Base-by-base conservation (phyloP, 2,888 invertebrate genomes). In the Phyllotreta striolata region DNA sequence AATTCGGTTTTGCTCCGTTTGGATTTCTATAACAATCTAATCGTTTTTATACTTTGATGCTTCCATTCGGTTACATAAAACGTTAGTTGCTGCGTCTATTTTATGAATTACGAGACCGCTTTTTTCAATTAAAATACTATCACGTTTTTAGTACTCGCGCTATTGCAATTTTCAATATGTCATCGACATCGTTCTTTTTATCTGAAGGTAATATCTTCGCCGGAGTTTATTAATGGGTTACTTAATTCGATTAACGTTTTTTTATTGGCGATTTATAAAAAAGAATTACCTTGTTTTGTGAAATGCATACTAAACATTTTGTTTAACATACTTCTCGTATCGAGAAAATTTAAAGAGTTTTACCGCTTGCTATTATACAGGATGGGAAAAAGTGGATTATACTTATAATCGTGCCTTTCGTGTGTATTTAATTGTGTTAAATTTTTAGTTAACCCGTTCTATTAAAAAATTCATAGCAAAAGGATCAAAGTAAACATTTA, bases 81-180 rank as follows among this genome's bases (percentile, higher is more conserved):
- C 49, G 49, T 4, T 44, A 49, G 10, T 9, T 35, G 49, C 1
- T 35, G n/a, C 35, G 35, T n/a, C 35, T 10, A 35, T 35, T 10
- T 35, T 35, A 49, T 49, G 35, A 35, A 35, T 35, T 35, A 49
- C 37, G 35, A 35, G 34, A 49, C 47, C 10, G 49, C 8, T 35
- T 12, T 49, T 49, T 49, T 49, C 49, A 49, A 49, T 49, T 49
- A 49, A 49, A 49, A 49, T 47, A 47, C 37, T 49, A 37, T 49
- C 49, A 49, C 49, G 49, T 49, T 49, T 49, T 49, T 49, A n/a
- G 6, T 10, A 14, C 49, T 35, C 37, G n/a, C 7, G 6, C 35
- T 8, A 10, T 49, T 49, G 49, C 49, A 49, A 49, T 49, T 35
- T 49, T 8, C 35, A 49, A 35, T 49, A 49, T 49, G 49, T 49